phyloP scores from a whole-genome alignment of 2,888 invertebrate species.

The Bedellia somnulentella region DNA sequence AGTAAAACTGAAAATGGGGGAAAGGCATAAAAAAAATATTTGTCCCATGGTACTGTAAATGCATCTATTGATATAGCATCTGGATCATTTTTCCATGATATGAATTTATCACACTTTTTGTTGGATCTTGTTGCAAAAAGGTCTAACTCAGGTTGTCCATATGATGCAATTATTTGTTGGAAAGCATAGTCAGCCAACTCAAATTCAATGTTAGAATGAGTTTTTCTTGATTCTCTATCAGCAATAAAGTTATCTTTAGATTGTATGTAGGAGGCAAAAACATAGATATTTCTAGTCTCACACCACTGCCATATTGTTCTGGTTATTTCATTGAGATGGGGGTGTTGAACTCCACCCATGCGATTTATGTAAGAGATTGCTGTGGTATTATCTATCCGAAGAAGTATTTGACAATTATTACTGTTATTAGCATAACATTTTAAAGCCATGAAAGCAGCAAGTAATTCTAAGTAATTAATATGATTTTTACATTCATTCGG shows the following conservation, averaged over 20 bases:
- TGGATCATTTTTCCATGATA: not conserved
- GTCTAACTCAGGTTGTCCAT: too few relatives aligned
- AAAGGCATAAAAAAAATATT: conserved; percentile 1
- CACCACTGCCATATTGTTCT: conserved; percentile 6
- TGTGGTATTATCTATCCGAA: conserved; percentile 5
- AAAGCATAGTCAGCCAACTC: too few relatives aligned
- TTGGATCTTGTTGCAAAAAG: not conserved
- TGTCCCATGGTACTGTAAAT: not conserved
- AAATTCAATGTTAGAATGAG: too few relatives aligned
- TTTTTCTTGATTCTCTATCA: too few relatives aligned
- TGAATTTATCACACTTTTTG: not conserved
- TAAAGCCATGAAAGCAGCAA: conserved; percentile 4
- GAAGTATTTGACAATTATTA: conserved; percentile 2
- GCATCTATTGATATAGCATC: not conserved
- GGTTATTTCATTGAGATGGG: too few relatives aligned
- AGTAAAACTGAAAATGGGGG: conserved; percentile 2
- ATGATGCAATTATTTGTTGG: too few relatives aligned
- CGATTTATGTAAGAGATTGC: too few relatives aligned
- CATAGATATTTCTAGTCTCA: not conserved
- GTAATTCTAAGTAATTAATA: conserved; percentile 3
- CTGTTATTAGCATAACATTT: conserved; percentile 4
- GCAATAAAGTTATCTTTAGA: too few relatives aligned
- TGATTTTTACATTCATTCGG: not conserved
- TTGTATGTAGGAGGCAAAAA: too few relatives aligned
- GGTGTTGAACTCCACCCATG: too few relatives aligned